Evolutionary conservation across 2,113 vertebrate genomes (phyloP).

Genomic region (Vulpes lagopus): DNA sequence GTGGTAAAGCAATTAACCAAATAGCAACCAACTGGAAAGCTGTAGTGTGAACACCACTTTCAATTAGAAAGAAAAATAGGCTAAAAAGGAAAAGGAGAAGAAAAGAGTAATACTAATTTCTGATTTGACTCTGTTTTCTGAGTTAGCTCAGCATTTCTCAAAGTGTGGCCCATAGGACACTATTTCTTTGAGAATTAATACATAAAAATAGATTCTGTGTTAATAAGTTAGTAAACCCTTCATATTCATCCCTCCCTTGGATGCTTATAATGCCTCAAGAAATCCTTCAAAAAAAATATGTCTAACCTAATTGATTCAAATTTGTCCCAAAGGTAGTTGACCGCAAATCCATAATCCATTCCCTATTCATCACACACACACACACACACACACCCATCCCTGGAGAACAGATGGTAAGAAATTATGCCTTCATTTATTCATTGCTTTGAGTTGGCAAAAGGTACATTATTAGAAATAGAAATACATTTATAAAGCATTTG

Average conservation of each 20-base stretch:
- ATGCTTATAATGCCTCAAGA: not conserved
- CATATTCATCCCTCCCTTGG: not conserved
- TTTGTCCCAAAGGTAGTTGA: not conserved
- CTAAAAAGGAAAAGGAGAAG: not conserved
- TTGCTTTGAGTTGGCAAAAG: not conserved
- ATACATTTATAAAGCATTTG: not conserved
- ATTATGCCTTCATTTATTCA: not conserved
- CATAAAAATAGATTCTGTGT: not conserved
- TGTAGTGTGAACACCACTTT: not conserved
- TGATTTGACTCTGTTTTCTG: not conserved
- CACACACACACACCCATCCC: not conserved
- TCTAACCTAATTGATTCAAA: not conserved
- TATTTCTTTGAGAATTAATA: not conserved
- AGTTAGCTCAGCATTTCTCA: not conserved
- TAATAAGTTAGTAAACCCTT: not conserved
- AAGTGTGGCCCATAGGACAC: not conserved
- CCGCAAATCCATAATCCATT: not conserved
- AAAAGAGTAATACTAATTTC: not conserved
- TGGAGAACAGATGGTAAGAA: not conserved
- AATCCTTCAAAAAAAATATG: conserved; percentile 11
- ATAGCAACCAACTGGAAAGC: not conserved
- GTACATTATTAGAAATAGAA: not conserved
- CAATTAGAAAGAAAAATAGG: not conserved
- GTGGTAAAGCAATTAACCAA: not conserved
- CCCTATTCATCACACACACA: not conserved